phyloP scores from a whole-genome alignment of 2,113 vertebrate genomes.

The Nyctibius bracteatus region DNA sequence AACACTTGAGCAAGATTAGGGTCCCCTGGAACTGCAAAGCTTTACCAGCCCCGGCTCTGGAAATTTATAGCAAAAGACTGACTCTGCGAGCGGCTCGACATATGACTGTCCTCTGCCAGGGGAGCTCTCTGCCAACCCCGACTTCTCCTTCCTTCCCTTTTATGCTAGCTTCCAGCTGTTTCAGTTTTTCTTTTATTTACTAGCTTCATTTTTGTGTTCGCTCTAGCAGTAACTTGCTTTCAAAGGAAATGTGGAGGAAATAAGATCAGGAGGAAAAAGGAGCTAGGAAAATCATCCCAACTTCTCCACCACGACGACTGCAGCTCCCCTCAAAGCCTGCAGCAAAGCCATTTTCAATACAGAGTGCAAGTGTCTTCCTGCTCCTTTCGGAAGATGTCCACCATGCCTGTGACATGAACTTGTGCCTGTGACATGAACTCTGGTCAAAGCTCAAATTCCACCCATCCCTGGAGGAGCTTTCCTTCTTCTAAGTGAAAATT shows the following conservation, averaged over 20 bases:
- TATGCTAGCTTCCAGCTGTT: constrained; percentile 18
- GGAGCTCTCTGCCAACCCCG: not conserved
- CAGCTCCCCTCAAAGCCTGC: not conserved
- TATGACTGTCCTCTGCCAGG: not conserved
- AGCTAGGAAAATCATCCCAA: not conserved
- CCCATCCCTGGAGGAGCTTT: not conserved
- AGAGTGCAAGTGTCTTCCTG: not conserved
- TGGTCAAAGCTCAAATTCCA: not conserved
- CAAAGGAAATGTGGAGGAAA: not conserved
- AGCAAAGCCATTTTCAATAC: not conserved
- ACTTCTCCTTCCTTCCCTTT: constrained; percentile 17
- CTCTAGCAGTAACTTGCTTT: not conserved
- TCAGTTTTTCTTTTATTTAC: not conserved
- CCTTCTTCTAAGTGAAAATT: not conserved
- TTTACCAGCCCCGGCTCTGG: not conserved
- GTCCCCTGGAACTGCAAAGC: not conserved
- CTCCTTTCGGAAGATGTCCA: not conserved
- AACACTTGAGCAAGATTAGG: not conserved
- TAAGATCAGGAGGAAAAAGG: not conserved
- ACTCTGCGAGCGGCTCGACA: not conserved
- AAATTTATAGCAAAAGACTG: constrained; percentile 10
- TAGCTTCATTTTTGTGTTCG: not conserved
- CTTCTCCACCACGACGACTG: not conserved
- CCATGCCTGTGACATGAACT: not conserved
- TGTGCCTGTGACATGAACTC: not conserved